Conservation (phyloP, 2,888 invertebrate genomes). For the Pocota personata region DNA sequence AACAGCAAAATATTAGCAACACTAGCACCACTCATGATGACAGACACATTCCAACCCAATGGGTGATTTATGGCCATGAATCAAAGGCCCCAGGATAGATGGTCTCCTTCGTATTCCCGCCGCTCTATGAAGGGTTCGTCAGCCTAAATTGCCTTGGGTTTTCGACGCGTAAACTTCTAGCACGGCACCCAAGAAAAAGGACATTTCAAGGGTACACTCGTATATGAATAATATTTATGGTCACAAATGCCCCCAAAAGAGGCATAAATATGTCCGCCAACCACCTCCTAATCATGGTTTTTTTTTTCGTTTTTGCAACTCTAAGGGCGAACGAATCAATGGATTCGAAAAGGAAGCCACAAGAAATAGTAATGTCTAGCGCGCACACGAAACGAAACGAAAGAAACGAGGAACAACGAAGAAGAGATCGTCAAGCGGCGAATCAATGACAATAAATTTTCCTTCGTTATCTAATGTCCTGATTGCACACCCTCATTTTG, state of each 20-base stretch:
- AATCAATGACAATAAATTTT: slow-evolving; percentile 74
- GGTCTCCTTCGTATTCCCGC: not conserved
- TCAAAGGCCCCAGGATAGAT: slow-evolving; percentile 62
- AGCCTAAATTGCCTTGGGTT: slow-evolving; percentile 62
- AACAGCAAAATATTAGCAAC: slow-evolving; percentile 57
- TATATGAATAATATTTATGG: slow-evolving; percentile 73
- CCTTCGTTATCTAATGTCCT: slow-evolving; percentile 73
- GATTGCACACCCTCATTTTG: slow-evolving; percentile 74
- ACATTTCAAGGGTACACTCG: slow-evolving; percentile 69
- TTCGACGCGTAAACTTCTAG: not conserved
- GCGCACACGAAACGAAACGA: slow-evolving; percentile 11
- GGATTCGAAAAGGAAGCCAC: slow-evolving; percentile 54
- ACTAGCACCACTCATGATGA: slow-evolving; percentile 66
- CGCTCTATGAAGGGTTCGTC: slow-evolving; percentile 66
- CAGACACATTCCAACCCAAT: slow-evolving; percentile 68
- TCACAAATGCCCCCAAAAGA: slow-evolving; percentile 73
- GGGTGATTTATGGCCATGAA: slow-evolving; percentile 68
- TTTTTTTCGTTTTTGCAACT: not conserved
- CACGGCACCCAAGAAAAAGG: slow-evolving; percentile 27
- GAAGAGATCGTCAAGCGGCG: slow-evolving; percentile 71
- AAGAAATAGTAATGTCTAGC: slow-evolving; percentile 48
- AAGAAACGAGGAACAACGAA: not conserved
- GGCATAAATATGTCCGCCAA: slow-evolving; percentile 67
- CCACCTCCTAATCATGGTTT: slow-evolving; percentile 14
- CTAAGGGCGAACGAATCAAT: slow-evolving; percentile 54